phyloP scores from a whole-genome alignment of 2,797 vertebrate genomes.

The Phrynocephalus forsythii region DNA sequence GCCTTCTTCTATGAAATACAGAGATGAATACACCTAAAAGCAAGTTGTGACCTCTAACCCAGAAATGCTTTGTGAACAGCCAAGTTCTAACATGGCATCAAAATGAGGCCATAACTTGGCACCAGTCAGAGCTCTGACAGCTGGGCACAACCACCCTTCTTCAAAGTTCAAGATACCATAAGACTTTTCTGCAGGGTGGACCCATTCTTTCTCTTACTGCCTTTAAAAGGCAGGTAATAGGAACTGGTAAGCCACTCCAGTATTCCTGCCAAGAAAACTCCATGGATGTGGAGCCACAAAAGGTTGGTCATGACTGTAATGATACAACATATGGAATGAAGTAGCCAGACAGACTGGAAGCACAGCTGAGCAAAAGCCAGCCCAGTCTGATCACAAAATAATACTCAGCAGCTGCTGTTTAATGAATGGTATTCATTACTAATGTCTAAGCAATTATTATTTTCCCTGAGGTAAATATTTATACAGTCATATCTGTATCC shows the following conservation, averaged over 20 bases:
- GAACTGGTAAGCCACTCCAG: no score
- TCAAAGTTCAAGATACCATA: neutral
- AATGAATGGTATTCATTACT: constrained; percentile 10
- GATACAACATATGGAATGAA: neutral
- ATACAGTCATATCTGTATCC: constrained; percentile 38
- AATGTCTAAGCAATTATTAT: constrained; percentile 35
- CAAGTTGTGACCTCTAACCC: no score
- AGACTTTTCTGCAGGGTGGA: neutral
- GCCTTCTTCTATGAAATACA: no score
- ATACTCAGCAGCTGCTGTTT: constrained; percentile 44
- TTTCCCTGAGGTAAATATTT: constrained; percentile 41
- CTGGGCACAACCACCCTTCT: neutral
- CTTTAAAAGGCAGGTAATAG: neutral
- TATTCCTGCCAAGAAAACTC: no score
- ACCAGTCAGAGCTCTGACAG: neutral
- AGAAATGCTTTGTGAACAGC: neutral
- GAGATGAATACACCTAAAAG: no score
- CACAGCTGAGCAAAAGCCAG: neutral
- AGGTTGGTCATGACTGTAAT: no score
- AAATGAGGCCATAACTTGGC: no score
- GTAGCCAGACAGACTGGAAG: neutral
- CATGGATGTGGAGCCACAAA: no score
- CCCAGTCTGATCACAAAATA: constrained; percentile 19
- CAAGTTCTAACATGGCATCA: no score
- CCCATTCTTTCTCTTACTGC: neutral